A percentile compares a stretch with the other conserved stretches of the same genome.
Conservation (phyloP, 1,140 invertebrate species). For the Drosophila paulistorum region DNA sequence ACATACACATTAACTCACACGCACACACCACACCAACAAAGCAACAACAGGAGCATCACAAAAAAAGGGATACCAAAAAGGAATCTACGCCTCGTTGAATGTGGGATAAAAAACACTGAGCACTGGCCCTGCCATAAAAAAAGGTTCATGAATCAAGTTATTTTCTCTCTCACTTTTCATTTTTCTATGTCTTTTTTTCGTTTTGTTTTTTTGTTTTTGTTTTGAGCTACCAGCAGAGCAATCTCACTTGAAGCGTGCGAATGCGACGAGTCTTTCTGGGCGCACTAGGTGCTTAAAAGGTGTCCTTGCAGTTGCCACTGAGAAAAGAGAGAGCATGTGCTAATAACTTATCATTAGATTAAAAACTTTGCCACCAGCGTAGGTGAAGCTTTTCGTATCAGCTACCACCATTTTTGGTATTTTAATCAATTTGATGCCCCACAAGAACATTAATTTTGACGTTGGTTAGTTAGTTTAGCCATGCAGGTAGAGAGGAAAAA, state of each 20-base stretch:
- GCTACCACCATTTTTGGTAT: constrained; percentile 38
- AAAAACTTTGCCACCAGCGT: constrained; percentile 47
- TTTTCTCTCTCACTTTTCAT: constrained; percentile 15
- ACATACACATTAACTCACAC: constrained; percentile 20
- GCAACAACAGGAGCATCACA: constrained; percentile 4
- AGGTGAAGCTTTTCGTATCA: constrained; percentile 12
- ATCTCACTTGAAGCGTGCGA: neutral
- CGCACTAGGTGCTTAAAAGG: neutral
- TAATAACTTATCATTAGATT: constrained; percentile 72
- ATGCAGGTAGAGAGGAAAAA: no score
- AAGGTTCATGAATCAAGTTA: constrained; percentile 69
- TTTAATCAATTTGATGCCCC: constrained; percentile 44
- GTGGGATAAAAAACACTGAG: constrained; percentile 22
- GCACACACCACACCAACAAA: constrained; percentile 20
- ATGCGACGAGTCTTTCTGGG: neutral
- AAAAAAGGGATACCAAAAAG: constrained; percentile 42
- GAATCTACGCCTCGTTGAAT: constrained; percentile 55
- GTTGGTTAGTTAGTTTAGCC: neutral
- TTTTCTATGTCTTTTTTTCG: neutral
- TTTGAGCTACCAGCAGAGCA: constrained; percentile 1
- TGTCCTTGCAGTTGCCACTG: neutral
- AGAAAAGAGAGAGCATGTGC: constrained; percentile 30
- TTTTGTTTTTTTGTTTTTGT: constrained; percentile 29
- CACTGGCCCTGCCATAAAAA: constrained; percentile 39
- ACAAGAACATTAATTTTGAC: constrained; percentile 25